Evolutionary conservation across 1,140 invertebrate genomes (phyloP).

Genomic region (Cotesia vestalis): DNA sequence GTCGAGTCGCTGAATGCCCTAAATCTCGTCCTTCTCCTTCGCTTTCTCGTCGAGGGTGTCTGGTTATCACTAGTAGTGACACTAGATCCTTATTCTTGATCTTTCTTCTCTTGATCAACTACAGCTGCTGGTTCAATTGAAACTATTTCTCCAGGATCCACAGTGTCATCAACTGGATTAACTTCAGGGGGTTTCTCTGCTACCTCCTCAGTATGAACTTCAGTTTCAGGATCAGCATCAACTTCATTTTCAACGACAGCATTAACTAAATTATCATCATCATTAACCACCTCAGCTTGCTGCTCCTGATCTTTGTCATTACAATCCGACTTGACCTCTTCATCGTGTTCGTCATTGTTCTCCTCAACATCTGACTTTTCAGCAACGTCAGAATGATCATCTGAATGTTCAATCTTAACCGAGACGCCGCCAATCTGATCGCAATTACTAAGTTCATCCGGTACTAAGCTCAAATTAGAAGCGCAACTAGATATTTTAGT

Average conservation of each 20-base stretch:
- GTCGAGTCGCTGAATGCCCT: slow-evolving; percentile 52
- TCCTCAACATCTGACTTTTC: slow-evolving; percentile 56
- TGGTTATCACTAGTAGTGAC: slow-evolving; percentile 17
- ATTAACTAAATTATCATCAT: no score
- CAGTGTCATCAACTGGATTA: slow-evolving; percentile 17
- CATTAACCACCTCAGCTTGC: no score
- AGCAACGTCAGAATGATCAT: slow-evolving; percentile 51
- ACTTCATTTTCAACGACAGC: no score
- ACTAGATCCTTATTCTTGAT: slow-evolving; percentile 25
- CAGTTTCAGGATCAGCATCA: no score
- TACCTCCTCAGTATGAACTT: no score
- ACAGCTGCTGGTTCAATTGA: slow-evolving; percentile 11
- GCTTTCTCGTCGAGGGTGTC: slow-evolving; percentile 51
- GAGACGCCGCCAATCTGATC: slow-evolving; percentile 61
- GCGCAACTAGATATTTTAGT: slow-evolving; percentile 62
- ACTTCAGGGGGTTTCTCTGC: background rate
- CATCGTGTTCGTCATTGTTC: slow-evolving; percentile 31
- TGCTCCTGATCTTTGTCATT: slow-evolving; percentile 19
- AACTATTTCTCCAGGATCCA: background rate
- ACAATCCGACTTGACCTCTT: slow-evolving; percentile 30
- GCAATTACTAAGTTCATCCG: slow-evolving; percentile 59
- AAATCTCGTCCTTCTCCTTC: slow-evolving; percentile 50
- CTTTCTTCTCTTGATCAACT: slow-evolving; percentile 34
- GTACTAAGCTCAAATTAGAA: slow-evolving; percentile 58
- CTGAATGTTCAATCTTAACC: slow-evolving; percentile 60